Evolutionary conservation across 1,140 invertebrate genomes (phyloP).

Genomic region (Spodoptera frugiperda): DNA sequence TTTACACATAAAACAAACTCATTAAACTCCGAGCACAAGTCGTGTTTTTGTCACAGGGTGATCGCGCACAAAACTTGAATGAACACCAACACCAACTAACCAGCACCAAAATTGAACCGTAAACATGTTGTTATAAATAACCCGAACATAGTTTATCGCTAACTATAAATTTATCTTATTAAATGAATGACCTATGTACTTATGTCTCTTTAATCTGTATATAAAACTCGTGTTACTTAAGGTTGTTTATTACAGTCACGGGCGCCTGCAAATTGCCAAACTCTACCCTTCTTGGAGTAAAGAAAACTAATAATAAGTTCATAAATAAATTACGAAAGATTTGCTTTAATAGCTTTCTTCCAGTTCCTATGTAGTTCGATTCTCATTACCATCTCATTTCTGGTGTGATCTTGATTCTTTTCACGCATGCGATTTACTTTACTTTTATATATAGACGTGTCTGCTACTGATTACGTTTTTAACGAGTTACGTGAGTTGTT

Average conservation of each 20-base stretch:
- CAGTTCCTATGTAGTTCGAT: background rate
- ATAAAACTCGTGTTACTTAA: conserved; percentile 22
- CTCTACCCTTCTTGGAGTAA: background rate
- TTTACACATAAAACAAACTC: conserved; percentile 21
- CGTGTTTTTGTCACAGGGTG: conserved; percentile 13
- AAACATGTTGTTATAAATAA: conserved; percentile 57
- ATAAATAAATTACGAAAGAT: background rate
- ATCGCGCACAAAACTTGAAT: conserved; percentile 42
- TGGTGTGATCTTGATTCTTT: background rate
- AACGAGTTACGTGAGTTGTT: conserved; percentile 15
- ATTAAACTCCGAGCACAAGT: conserved; percentile 3
- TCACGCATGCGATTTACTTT: background rate
- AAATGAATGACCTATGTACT: conserved; percentile 44
- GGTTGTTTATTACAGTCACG: conserved; percentile 33
- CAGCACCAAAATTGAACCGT: conserved; percentile 43
- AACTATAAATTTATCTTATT: conserved; percentile 11
- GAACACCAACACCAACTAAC: conserved; percentile 14
- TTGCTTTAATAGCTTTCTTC: background rate
- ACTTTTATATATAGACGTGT: background rate
- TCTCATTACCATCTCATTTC: conserved; percentile 19
- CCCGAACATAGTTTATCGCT: conserved; percentile 53
- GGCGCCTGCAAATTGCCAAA: background rate
- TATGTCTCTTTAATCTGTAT: conserved; percentile 19
- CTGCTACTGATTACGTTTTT: conserved; percentile 26
- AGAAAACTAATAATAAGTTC: conserved; percentile 16